Evolutionary conservation across 2,797 vertebrate genomes (phyloP), one percentile per base, ranked within the genome.

Genomic region (Malurus splendens): DNA sequence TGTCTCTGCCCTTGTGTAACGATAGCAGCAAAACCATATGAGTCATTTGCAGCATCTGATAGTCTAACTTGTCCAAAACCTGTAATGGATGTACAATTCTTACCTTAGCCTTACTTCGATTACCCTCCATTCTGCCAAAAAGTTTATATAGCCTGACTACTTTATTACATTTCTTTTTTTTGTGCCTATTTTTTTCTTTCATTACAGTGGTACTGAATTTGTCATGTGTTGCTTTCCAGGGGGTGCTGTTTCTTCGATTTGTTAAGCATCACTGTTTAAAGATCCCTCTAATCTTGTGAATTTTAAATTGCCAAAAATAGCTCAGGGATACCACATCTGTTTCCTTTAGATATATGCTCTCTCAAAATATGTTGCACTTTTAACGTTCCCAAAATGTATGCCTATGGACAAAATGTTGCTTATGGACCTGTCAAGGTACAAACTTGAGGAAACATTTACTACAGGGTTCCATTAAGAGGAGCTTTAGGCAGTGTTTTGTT

Each of bases 41-140:
- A 95, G 92, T 92, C 6, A 89, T 89, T 92, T 89, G 42, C 19
- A 81, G 80, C 64, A 92, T 90, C 89, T 94, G 88, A 92, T 67
- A 72, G 74, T 65, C 38, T 92, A 95, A 90, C 78, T 92, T 83
- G 90, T 91, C 89, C 71, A 92, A 92, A 90, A 92, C 59, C 47
- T 93, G 61, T 72, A 94, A 65, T 44, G 54, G 36, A 83, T 96
- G 23, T 90, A 92, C 41, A 79, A 59, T 92, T 92, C 93, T 82
- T 77, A 44, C 55, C 51, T 82, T 80, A 94, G 16, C 91, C 60
- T 24, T 65, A 73, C 62, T 95, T 95, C 81, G 83, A 13, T 87
- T 94, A 44, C 73, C 86, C 70, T 57, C 55, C 54, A 18, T 36
- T 75, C 81, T 95, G 70, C 39, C 67, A 71, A 74, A 87, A 27